A percentile compares a stretch with the other conserved stretches of the same genome.
Evolutionary conservation across 2,113 vertebrate genomes (phyloP).

Genomic region (Sapayoa aenigma): DNA sequence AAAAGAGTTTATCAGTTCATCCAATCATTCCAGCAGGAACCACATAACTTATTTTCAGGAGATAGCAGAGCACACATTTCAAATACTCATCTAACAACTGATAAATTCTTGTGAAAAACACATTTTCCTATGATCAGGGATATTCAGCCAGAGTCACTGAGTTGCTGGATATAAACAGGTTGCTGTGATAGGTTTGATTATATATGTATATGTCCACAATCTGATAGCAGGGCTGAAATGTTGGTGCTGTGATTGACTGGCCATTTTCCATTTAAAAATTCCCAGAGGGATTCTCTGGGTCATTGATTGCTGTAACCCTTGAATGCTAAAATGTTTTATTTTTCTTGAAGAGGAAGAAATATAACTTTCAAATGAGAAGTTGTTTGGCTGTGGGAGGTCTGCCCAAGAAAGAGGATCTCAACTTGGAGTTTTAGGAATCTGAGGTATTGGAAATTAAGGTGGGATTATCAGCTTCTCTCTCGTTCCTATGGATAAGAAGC

Average conservation of each 20-base stretch:
- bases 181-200: background rate
- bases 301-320: background rate
- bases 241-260: accelerated
- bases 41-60: background rate
- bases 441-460: background rate
- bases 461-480: background rate
- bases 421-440: background rate
- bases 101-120: background rate
- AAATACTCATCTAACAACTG: background rate
- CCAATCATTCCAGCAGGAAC: background rate
- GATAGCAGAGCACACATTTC: background rate
- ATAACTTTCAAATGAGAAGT: background rate
- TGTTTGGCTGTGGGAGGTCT: background rate
- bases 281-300: background rate
- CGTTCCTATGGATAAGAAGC: background rate
- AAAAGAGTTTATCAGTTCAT: background rate
- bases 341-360: background rate
- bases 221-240: background rate
- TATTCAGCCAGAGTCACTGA: accelerated
- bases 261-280: background rate
- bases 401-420: background rate
- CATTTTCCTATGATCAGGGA: accelerated
- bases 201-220: accelerated
- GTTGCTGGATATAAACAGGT: background rate
- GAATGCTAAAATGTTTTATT: background rate